A percentile compares a stretch with the other conserved stretches of the same genome.
phyloP scores from a whole-genome alignment of 1,140 invertebrate species.

The Sycophaga agraensis region DNA sequence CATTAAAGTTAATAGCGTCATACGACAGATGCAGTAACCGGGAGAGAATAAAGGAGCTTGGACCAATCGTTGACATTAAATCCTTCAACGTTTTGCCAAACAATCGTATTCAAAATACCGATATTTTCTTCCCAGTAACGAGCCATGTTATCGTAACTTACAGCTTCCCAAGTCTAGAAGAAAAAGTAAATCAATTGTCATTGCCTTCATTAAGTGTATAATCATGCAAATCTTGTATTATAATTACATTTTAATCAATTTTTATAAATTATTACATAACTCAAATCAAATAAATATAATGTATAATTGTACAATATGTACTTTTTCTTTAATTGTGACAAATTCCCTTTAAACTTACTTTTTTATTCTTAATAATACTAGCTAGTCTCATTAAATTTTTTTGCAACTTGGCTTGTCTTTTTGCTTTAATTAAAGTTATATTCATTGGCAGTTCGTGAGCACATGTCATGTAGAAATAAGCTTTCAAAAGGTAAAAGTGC shows the following conservation, averaged over 20 bases:
- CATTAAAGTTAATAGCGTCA: constrained; percentile 20
- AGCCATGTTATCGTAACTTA: constrained; percentile 35
- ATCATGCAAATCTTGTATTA: constrained; percentile 20
- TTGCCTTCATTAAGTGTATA: constrained; percentile 13
- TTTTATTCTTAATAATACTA: constrained; percentile 34
- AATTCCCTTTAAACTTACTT: constrained; percentile 24
- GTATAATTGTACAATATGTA: constrained; percentile 4
- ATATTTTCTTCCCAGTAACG: constrained; percentile 37
- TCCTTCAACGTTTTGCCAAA: constrained; percentile 37
- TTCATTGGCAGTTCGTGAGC: neutral
- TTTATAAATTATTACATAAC: constrained; percentile 28
- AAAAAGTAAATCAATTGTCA: constrained; percentile 11
- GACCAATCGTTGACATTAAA: constrained; percentile 37
- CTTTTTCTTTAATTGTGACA: neutral
- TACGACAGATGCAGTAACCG: constrained; percentile 23
- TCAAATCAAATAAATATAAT: constrained; percentile 27
- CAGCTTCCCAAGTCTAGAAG: constrained; percentile 34
- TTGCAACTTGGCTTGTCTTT: constrained; percentile 18
- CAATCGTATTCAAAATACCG: constrained; percentile 2
- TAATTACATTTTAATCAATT: constrained; percentile 15
- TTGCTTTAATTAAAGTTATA: constrained; percentile 19
- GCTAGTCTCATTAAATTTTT: constrained; percentile 30
- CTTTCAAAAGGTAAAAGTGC: constrained; percentile 31
- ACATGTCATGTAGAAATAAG: constrained; percentile 31
- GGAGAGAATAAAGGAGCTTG: constrained; percentile 36